Base-by-base conservation (phyloP, 2,888 invertebrate genomes). In the Dryobotodes eremita region DNA sequence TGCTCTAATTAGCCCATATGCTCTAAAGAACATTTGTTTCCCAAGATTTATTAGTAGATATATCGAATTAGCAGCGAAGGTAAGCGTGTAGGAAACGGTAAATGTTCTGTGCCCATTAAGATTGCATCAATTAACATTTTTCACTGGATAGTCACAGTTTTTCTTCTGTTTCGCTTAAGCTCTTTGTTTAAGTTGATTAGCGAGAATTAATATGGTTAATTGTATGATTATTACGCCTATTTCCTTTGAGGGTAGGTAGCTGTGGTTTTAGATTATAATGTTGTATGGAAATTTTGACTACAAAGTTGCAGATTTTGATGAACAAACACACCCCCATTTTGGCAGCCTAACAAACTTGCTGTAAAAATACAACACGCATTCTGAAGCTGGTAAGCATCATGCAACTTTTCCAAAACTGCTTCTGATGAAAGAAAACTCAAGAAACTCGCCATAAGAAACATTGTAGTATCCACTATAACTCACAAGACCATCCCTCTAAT, bases 1-100 rank as follows among this genome's bases (percentile, higher is more conserved):
- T 70, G 80, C 75, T 74, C 79, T 87, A 85, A 85, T 85, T 85
- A 87, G 72, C 76, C 71, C 75, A 72, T 77, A 72, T 66, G 85
- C 75, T 80, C 76, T 62, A 50, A 86, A 88, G 77, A 74, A 86
- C 84, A 72, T 83, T 83, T 77, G 42, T 57, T 76, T 73, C 50
- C 69, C 50, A 75, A 76, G 74, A 89, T 87, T 89, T 87, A 82
- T 82, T 68, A 79, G 75, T 62, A 77, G 83, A 79, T 87, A 87
- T 85, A 83, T 87, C 86, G 89, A 87, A 85, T 87, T 77, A 87
- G 76, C 55, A 42, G 64, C 50, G 61, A 74, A 71, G 77, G 77
- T 70, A 72, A 68, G 68, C 50, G 73, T 78, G 73, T 77, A 89
- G 89, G 82, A 89, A 87, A 71, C 71, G 26, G 53, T 80, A 82